These are phyloP conservation scores for Danionella cerebrum DNA, from an alignment of 2,113 vertebrate species.

Conservation along the genomic window DNA sequence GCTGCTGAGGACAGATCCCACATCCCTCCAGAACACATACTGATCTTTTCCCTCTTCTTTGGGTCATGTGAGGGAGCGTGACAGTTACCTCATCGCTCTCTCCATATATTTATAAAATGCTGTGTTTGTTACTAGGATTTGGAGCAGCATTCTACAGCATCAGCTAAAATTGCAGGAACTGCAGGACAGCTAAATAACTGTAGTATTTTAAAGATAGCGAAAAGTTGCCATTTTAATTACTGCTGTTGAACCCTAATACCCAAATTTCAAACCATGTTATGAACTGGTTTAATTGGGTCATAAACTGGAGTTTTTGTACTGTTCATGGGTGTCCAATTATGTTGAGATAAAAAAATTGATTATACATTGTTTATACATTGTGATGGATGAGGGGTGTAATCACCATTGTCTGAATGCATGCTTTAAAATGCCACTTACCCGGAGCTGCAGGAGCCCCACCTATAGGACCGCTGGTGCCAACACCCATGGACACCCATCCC, in stretches of 20 bases:
- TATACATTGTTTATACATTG: too few species aligned
- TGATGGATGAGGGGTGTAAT: too few species aligned
- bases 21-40: not conserved
- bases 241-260: not conserved
- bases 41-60: constrained; percentile 3
- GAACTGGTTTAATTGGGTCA: too few species aligned
- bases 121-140: not conserved
- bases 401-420: too few species aligned
- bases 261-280: too few species aligned
- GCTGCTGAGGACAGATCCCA: constrained; percentile 9
- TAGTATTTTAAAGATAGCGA: not conserved
- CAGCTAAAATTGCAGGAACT: not conserved
- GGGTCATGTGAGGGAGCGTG: constrained; percentile 4
- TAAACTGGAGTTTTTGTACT: too few species aligned
- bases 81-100: constrained; percentile 1
- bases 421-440: too few species aligned
- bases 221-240: not conserved
- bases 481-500: too few species aligned
- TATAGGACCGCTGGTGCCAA: too few species aligned
- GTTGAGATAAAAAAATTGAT: too few species aligned
- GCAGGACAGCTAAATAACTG: not conserved
- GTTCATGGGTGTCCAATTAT: too few species aligned
- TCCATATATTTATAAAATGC: not conserved
- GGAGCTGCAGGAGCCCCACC: too few species aligned
- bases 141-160: not conserved